phyloP scores from a whole-genome alignment of 2,113 vertebrate genomes.

The Myiozetetes cayanensis region DNA sequence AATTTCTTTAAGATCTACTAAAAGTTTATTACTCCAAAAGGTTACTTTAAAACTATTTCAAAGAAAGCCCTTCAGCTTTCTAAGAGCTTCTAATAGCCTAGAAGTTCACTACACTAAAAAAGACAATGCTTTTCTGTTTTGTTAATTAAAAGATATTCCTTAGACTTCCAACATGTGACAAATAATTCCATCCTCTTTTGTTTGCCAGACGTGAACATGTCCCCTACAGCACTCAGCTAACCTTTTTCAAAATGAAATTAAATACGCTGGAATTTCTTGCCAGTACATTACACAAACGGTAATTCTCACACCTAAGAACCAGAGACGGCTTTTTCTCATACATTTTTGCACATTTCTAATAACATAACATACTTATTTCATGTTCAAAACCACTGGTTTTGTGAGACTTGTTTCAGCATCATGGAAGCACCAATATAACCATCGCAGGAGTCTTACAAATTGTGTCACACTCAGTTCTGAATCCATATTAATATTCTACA shows the following conservation, averaged over 20 bases:
- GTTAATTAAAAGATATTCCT: not conserved
- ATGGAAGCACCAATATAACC: not conserved
- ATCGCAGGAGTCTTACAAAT: not conserved
- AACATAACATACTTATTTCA: not conserved
- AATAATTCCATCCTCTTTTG: not conserved
- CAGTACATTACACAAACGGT: not conserved
- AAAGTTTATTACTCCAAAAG: not conserved
- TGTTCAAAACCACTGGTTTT: not conserved
- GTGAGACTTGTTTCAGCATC: not conserved
- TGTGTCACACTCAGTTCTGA: not conserved
- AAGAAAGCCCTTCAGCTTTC: not conserved
- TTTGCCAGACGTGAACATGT: not conserved
- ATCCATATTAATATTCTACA: not conserved
- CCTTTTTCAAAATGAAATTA: not conserved
- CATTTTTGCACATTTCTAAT: not conserved
- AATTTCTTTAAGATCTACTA: not conserved
- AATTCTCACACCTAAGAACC: not conserved
- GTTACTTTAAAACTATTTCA: not conserved
- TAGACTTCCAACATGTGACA: not conserved
- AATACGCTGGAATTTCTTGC: not conserved
- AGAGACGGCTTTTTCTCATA: not conserved
- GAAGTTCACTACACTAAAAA: rapidly evolving
- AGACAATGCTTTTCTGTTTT: not conserved
- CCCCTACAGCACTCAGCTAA: not conserved
- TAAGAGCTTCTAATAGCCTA: not conserved